Percentiles rank a stretch among this genome's conserved stretches.
Conservation (phyloP, 2,113 vertebrate genomes). For the Aspiorhynchus laticeps region DNA sequence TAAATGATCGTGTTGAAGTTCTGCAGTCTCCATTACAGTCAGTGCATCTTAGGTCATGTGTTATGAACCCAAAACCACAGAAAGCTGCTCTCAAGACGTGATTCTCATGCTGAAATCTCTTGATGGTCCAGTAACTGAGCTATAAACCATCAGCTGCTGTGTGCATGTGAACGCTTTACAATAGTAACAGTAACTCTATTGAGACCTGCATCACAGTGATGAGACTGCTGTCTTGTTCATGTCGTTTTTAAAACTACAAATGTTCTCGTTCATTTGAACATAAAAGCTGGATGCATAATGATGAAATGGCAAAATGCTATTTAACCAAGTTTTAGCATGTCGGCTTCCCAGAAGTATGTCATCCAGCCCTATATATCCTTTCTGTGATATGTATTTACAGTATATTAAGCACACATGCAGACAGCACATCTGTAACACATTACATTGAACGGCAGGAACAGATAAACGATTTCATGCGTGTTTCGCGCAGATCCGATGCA, state of each 20-base stretch:
- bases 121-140: conserved; percentile 23
- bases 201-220: background rate
- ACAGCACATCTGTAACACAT: conserved; percentile 71
- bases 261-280: background rate
- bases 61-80: background rate
- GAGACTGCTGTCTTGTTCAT: background rate
- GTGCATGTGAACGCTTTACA: conserved; percentile 9
- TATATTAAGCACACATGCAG: conserved; percentile 21
- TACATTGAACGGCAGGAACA: conserved; percentile 69
- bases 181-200: conserved; percentile 1
- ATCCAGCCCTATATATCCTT: background rate
- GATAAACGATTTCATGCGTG: conserved; percentile 67
- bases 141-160: conserved; percentile 14
- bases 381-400: conserved; percentile 3
- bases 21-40: background rate
- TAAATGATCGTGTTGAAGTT: background rate
- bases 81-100: conserved; percentile 10
- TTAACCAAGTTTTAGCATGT: background rate
- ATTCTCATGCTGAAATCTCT: conserved; percentile 10
- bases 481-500: conserved; percentile 65
- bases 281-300: background rate
- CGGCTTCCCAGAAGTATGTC: background rate
- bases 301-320: background rate
- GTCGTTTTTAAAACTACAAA: background rate
- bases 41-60: background rate